These are phyloP conservation scores for Loris lydekkerianus DNA, from an alignment of 2,797 vertebrate genomes.

Conservation along the genomic window DNA sequence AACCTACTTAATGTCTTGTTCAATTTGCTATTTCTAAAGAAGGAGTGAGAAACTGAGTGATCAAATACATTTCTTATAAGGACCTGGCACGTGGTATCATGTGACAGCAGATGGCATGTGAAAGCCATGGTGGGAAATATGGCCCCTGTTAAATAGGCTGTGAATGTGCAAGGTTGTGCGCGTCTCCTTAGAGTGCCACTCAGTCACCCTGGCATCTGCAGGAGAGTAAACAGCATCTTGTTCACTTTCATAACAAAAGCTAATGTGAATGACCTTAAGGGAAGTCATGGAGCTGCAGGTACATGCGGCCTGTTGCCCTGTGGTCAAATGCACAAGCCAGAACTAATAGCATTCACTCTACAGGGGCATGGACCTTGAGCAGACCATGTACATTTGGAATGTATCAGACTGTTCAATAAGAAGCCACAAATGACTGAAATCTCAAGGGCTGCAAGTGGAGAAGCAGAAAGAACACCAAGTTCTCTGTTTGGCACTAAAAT, in stretches of 20 bases:
- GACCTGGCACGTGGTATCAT: slow-evolving; percentile 70
- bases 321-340: slow-evolving; percentile 14
- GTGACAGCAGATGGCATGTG: slow-evolving; percentile 80
- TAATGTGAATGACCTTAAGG: not conserved
- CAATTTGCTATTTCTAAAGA: slow-evolving; percentile 77
- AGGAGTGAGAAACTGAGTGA: slow-evolving; percentile 70
- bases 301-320: not conserved
- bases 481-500: slow-evolving; percentile 24
- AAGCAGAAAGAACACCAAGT: slow-evolving; percentile 31
- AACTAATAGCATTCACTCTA: not conserved
- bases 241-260: slow-evolving; percentile 52
- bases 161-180: slow-evolving; percentile 67
- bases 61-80: slow-evolving; percentile 70
- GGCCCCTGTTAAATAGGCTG: slow-evolving; percentile 61
- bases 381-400: not conserved
- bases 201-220: slow-evolving; percentile 66
- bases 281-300: slow-evolving; percentile 64
- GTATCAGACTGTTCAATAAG: slow-evolving; percentile 63
- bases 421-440: slow-evolving; percentile 59
- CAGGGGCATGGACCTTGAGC: not conserved
- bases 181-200: slow-evolving; percentile 63
- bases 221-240: slow-evolving; percentile 45
- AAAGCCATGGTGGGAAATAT: slow-evolving; percentile 80
- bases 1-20: slow-evolving; percentile 72
- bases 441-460: not conserved